phyloP scores from a whole-genome alignment of 2,888 invertebrate species.

The Arenicola marina region DNA sequence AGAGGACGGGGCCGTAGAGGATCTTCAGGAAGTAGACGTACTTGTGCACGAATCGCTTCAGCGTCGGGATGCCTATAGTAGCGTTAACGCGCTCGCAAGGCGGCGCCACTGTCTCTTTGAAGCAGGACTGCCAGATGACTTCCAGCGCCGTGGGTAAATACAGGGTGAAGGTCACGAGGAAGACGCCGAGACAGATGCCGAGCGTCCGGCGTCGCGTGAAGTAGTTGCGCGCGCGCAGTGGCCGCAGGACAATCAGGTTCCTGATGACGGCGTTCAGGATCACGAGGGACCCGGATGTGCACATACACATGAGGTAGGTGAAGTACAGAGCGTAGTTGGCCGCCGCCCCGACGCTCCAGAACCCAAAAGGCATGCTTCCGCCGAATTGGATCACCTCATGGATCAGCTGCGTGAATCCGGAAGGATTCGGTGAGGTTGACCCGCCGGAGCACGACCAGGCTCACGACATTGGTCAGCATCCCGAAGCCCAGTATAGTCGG shows the following conservation, averaged over 20 bases:
- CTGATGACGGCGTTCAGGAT: slow-evolving; percentile 15
- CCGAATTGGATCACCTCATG: slow-evolving; percentile 11
- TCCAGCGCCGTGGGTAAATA: slow-evolving; percentile 14
- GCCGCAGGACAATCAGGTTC: background rate
- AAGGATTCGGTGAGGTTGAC: no score
- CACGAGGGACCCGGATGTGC: slow-evolving; percentile 8
- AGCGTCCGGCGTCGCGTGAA: background rate
- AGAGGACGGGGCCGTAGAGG: slow-evolving; percentile 16
- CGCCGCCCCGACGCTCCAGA: slow-evolving; percentile 5
- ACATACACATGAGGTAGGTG: slow-evolving; percentile 11
- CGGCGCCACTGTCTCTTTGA: slow-evolving; percentile 1
- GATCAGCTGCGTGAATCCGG: slow-evolving; percentile 8
- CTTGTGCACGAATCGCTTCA: background rate
- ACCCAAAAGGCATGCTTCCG: slow-evolving; percentile 10
- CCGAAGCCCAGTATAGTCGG: no score
- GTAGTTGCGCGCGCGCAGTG: background rate
- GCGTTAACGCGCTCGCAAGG: background rate
- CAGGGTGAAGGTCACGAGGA: slow-evolving; percentile 2
- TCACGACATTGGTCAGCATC: no score
- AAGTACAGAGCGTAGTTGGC: slow-evolving; percentile 15
- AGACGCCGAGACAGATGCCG: background rate
- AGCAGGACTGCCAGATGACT: slow-evolving; percentile 15
- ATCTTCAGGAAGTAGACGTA: slow-evolving; percentile 11
- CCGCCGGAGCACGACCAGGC: no score
- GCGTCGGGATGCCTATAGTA: background rate